A percentile compares a stretch with the other conserved stretches of the same genome.
These are phyloP conservation scores for Eonycteris spelaea DNA, from an alignment of 2,113 vertebrate species.

Conservation along the genomic window DNA sequence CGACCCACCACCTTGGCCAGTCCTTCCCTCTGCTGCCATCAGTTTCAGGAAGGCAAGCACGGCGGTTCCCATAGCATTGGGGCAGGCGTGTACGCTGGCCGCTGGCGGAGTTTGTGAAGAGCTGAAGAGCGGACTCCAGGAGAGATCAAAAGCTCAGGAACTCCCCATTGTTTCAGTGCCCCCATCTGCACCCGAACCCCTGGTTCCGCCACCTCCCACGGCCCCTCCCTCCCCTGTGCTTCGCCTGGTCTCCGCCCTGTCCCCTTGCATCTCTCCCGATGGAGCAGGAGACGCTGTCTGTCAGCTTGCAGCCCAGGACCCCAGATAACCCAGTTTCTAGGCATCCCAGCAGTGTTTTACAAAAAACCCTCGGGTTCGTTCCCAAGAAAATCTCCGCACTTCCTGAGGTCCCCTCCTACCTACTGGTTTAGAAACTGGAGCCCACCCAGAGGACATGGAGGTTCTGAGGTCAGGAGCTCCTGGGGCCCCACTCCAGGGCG, in stretches of 20 bases:
- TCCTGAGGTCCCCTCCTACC: rapidly evolving
- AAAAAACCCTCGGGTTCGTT: neutral
- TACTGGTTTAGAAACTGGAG: neutral
- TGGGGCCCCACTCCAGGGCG: rapidly evolving
- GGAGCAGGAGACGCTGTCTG: no score
- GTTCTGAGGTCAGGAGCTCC: neutral
- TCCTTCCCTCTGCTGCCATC: neutral
- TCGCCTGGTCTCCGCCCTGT: neutral
- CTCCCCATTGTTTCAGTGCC: neutral
- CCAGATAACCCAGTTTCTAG: neutral
- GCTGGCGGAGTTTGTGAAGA: neutral
- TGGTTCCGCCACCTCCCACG: rapidly evolving
- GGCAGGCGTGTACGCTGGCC: neutral
- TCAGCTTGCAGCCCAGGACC: neutral
- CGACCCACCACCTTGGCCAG: neutral
- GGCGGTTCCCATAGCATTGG: neutral
- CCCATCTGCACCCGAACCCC: neutral
- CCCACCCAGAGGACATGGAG: no score
- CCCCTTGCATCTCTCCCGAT: rapidly evolving
- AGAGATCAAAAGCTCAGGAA: neutral
- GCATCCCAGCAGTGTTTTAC: neutral
- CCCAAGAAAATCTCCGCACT: neutral
- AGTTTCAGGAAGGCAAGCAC: neutral
- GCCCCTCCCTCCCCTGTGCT: no score
- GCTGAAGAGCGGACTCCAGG: neutral